These are phyloP conservation scores for Echinometra lucunter DNA, from an alignment of 53 echinoderm and acorn worm genomes.

Conservation along the genomic window DNA sequence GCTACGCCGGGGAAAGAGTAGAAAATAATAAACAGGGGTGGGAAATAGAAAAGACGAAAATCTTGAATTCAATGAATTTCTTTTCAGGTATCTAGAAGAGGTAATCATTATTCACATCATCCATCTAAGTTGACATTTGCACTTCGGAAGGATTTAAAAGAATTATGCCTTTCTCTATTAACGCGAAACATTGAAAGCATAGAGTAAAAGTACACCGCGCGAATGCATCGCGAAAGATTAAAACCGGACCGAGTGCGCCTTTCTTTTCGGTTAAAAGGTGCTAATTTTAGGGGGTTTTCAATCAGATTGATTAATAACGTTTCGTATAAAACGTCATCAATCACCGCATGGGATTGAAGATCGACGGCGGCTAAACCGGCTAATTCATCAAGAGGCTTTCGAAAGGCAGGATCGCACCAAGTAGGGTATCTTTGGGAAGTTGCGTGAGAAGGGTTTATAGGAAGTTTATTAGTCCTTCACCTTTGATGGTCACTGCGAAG, in stretches of 20 bases:
- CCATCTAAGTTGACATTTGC: background rate
- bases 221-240: background rate
- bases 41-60: background rate
- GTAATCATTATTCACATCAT: background rate
- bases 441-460: background rate
- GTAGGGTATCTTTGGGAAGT: slow-evolving; percentile 8
- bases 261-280: background rate
- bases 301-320: slow-evolving; percentile 39
- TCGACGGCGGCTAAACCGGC: background rate
- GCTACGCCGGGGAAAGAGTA: background rate
- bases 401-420: background rate
- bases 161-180: background rate
- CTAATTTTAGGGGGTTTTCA: slow-evolving; percentile 23
- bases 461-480: background rate
- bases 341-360: background rate
- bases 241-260: background rate
- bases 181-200: background rate
- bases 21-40: background rate
- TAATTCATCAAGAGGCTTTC: slow-evolving; percentile 1
- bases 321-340: background rate
- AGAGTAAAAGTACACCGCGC: background rate
- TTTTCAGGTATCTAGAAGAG: background rate
- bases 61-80: slow-evolving; percentile 8
- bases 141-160: background rate
- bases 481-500: background rate